A percentile compares a stretch with the other conserved stretches of the same genome.
These are phyloP conservation scores for Pitta sordida DNA, from an alignment of 2,113 vertebrate genomes.

Conservation along the genomic window DNA sequence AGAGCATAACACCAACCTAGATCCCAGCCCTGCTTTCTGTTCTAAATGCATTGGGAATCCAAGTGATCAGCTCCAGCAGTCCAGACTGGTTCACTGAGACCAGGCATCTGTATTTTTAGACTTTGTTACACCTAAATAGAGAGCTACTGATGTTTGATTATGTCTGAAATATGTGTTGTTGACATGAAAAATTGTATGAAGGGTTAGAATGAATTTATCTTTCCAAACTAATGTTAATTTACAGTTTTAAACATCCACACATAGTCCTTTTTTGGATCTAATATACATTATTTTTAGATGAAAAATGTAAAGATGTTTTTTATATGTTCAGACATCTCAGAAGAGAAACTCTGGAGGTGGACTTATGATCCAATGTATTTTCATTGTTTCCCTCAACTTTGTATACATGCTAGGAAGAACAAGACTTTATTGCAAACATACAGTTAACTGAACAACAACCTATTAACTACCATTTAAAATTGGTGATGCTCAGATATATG, in stretches of 20 bases:
- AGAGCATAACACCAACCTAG: too few relatives aligned
- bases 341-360: neutral
- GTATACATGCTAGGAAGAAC: neutral
- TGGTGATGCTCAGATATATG: neutral
- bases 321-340: neutral
- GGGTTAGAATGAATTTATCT: neutral
- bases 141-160: neutral
- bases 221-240: neutral
- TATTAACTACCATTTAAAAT: neutral
- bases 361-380: neutral
- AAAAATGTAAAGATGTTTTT: neutral
- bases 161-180: neutral
- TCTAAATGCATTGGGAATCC: neutral
- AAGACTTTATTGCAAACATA: neutral
- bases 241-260: fast-evolving
- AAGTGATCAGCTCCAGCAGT: neutral
- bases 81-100: neutral
- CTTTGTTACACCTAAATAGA: neutral
- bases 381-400: neutral
- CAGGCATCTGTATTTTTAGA: neutral
- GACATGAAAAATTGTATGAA: neutral
- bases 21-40: neutral
- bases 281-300: neutral
- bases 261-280: neutral
- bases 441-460: neutral